phyloP scores from a whole-genome alignment of 1,140 invertebrate genomes.

The Semibalanus balanoides region DNA sequence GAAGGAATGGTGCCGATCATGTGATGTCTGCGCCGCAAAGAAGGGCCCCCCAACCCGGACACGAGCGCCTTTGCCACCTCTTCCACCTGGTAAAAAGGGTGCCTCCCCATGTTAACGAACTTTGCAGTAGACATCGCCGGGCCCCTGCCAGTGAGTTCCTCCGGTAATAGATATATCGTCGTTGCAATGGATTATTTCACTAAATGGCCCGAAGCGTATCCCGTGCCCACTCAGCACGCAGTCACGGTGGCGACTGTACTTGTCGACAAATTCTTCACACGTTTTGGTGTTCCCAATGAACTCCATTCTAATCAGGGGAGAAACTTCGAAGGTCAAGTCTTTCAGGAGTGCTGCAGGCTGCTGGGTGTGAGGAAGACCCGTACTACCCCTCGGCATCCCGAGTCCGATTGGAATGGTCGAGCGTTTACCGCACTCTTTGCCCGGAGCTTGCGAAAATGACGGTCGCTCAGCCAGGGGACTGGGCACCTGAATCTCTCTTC shows the following conservation, averaged over 20 bases:
- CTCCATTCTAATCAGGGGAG: slow-evolving; percentile 3
- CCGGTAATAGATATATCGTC: too few species aligned
- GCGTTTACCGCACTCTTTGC: background rate
- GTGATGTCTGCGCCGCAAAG: background rate
- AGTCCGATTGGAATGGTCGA: background rate
- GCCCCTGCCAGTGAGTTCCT: too few species aligned
- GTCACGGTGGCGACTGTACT: too few species aligned
- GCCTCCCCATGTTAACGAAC: slow-evolving; percentile 2
- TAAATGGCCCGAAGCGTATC: too few species aligned
- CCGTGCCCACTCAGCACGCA: too few species aligned
- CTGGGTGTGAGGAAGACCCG: background rate
- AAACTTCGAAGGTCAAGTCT: background rate
- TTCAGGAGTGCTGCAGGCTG: background rate
- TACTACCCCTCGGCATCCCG: background rate
- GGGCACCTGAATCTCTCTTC: background rate
- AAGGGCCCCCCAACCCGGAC: background rate
- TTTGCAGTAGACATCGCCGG: slow-evolving; percentile 5
- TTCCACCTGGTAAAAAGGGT: background rate
- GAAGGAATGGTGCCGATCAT: background rate
- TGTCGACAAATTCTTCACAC: background rate
- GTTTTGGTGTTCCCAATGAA: background rate
- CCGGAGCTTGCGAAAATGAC: background rate
- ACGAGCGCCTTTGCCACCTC: background rate
- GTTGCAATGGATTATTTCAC: too few species aligned
- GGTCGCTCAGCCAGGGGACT: background rate